Evolutionary conservation across 35 echinoderm and acorn worm genomes (phyloP), one percentile per base, ranked within the genome.

Genomic region (Apostichopus parvimensis): DNA sequence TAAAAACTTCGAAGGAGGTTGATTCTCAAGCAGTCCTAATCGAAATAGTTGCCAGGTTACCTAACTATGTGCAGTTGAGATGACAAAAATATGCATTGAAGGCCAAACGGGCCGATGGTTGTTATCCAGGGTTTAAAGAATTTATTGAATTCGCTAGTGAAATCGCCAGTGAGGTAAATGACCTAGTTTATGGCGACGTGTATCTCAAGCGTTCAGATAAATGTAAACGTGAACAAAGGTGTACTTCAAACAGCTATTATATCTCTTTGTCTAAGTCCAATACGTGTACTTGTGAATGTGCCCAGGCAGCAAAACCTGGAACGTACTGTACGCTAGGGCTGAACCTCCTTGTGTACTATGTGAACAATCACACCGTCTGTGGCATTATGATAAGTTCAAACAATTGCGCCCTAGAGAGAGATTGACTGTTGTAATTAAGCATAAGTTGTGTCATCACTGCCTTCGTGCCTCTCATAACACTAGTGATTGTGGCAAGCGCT

Each of bases 331-430:
- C 15, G 91, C 79, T 61, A 92, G 70, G 79, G 1, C 91, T 17
- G 91, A 92, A 53, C 77, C 91, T 17, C 91, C 57, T 13, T 92
- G n/a, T n/a, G n/a, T n/a, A n/a, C n/a, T n/a, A n/a, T n/a, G n/a
- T n/a, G n/a, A n/a, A n/a, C n/a, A n/a, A n/a, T n/a, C n/a, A n/a
- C n/a, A n/a, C n/a, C n/a, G n/a, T n/a, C n/a, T n/a, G n/a, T n/a
- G n/a, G n/a, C n/a, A n/a, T n/a, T n/a, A n/a, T n/a, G n/a, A n/a
- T n/a, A n/a, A n/a, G n/a, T n/a, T n/a, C n/a, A n/a, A n/a, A n/a
- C n/a, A n/a, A n/a, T n/a, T n/a, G n/a, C n/a, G n/a, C n/a, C n/a
- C n/a, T n/a, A n/a, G n/a, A n/a, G n/a, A n/a, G n/a, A n/a, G n/a
- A n/a, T n/a, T n/a, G n/a, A n/a, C n/a, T n/a, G n/a, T n/a, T n/a